A percentile compares a stretch with the other conserved stretches of the same genome.
Conservation (phyloP, 2,113 vertebrate species). For the Hirundichthys speculiger region DNA sequence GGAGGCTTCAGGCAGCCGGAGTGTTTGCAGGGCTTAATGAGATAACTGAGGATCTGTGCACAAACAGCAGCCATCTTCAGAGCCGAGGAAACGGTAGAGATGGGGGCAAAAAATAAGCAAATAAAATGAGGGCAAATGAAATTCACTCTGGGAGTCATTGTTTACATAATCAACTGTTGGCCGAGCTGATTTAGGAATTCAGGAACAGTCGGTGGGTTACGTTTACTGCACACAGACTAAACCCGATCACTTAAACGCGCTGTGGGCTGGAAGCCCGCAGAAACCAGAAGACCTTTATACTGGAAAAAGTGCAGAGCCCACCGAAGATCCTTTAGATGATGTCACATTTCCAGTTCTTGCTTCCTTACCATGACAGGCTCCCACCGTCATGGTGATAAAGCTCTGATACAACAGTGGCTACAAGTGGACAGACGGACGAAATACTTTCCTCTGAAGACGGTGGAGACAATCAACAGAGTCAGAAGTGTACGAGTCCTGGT, state of each 20-base stretch:
- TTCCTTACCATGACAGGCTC: no score
- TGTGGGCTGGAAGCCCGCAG: neutral
- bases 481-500: no score
- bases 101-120: constrained; percentile 45
- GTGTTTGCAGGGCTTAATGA: constrained; percentile 64
- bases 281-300: neutral
- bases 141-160: constrained; percentile 47
- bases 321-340: no score
- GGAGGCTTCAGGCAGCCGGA: constrained; percentile 57
- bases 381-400: no score
- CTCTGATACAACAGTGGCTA: no score
- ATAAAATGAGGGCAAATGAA: constrained; percentile 46
- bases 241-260: no score
- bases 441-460: no score
- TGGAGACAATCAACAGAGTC: no score
- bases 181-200: constrained; percentile 11
- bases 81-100: constrained; percentile 34
- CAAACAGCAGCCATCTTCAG: constrained; percentile 49
- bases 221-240: neutral
- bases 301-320: no score
- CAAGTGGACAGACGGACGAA: no score
- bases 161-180: constrained; percentile 47
- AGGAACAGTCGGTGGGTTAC: neutral
- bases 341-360: no score
- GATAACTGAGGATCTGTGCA: constrained; percentile 59